Percentiles rank a stretch among this genome's conserved stretches.
phyloP scores from a whole-genome alignment of 1,140 invertebrate species.

The Calliphora vicina region DNA sequence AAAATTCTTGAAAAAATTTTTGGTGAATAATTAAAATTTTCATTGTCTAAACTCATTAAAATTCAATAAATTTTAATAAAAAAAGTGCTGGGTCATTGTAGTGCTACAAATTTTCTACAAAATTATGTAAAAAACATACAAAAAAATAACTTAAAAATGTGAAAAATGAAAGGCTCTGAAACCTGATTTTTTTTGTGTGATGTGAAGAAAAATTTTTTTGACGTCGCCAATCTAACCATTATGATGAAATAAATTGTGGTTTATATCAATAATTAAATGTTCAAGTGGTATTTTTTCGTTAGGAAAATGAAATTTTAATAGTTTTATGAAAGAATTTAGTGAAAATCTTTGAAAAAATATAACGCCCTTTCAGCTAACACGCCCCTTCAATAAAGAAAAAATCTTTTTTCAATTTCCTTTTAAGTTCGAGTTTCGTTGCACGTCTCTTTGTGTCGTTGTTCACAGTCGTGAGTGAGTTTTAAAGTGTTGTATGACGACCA shows the following conservation, averaged over 20 bases:
- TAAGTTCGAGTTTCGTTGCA: conserved; percentile 28
- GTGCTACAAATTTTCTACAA: not conserved
- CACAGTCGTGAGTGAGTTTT: not conserved
- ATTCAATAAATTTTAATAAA: conserved; percentile 15
- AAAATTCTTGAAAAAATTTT: conserved; percentile 57
- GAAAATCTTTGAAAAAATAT: not conserved
- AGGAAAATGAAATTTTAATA: not conserved
- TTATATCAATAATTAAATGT: not conserved
- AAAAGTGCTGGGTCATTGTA: not conserved
- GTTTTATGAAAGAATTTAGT: not conserved
- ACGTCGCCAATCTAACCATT: conserved; percentile 27
- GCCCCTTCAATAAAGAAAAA: conserved; percentile 23
- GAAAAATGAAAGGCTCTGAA: conserved; percentile 7
- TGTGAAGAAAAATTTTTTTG: conserved; percentile 20
- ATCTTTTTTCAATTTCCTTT: conserved; percentile 22
- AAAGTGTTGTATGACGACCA: conserved; percentile 4
- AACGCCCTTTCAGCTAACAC: conserved; percentile 24
- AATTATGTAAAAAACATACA: not conserved
- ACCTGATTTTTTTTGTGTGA: conserved; percentile 34
- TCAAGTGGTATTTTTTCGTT: not conserved
- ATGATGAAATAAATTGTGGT: conserved; percentile 18
- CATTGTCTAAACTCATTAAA: conserved; percentile 34
- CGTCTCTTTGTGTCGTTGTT: conserved; percentile 25
- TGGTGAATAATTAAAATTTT: conserved; percentile 51
- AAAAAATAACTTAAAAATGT: not conserved